Evolutionary conservation across 1,140 invertebrate species (phyloP).

Genomic region (Trypoxylus dichotomus): DNA sequence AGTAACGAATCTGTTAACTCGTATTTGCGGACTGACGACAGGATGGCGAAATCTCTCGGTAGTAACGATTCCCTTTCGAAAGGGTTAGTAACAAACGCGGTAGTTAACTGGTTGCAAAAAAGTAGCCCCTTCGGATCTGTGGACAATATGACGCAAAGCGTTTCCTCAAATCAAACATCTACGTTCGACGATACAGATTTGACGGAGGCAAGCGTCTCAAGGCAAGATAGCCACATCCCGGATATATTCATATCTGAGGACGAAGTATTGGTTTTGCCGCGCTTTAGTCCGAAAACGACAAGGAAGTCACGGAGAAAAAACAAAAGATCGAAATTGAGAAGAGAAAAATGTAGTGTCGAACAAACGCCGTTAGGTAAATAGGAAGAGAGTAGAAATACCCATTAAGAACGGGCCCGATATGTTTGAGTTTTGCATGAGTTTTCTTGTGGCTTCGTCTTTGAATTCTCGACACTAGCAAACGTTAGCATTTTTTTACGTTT

Average conservation of each 20-base stretch:
- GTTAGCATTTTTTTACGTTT: slow-evolving; percentile 29
- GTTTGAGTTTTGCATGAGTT: slow-evolving; percentile 46
- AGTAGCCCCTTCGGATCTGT: slow-evolving; percentile 44
- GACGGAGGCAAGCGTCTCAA: slow-evolving; percentile 26
- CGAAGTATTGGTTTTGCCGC: slow-evolving; percentile 35
- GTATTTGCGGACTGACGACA: slow-evolving; percentile 31
- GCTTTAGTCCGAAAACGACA: neutral
- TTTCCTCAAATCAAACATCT: slow-evolving; percentile 22
- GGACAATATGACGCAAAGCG: slow-evolving; percentile 37
- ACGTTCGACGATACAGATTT: slow-evolving; percentile 12
- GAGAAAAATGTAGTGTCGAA: slow-evolving; percentile 35
- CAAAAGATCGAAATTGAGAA: slow-evolving; percentile 30
- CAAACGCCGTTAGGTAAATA: slow-evolving; percentile 44
- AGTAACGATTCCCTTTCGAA: slow-evolving; percentile 46
- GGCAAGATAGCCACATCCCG: slow-evolving; percentile 35
- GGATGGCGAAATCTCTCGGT: slow-evolving; percentile 42
- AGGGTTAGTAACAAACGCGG: slow-evolving; percentile 47
- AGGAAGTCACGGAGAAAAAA: slow-evolving; percentile 21
- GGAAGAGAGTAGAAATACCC: slow-evolving; percentile 28
- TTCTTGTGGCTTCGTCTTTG: slow-evolving; percentile 29
- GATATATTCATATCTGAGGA: slow-evolving; percentile 40
- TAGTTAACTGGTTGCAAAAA: slow-evolving; percentile 47
- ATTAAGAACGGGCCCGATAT: slow-evolving; percentile 47
- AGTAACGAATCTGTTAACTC: slow-evolving; percentile 43
- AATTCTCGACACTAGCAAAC: slow-evolving; percentile 26